phyloP scores from a whole-genome alignment of 2,888 invertebrate genomes.

The Lymantria monacha region DNA sequence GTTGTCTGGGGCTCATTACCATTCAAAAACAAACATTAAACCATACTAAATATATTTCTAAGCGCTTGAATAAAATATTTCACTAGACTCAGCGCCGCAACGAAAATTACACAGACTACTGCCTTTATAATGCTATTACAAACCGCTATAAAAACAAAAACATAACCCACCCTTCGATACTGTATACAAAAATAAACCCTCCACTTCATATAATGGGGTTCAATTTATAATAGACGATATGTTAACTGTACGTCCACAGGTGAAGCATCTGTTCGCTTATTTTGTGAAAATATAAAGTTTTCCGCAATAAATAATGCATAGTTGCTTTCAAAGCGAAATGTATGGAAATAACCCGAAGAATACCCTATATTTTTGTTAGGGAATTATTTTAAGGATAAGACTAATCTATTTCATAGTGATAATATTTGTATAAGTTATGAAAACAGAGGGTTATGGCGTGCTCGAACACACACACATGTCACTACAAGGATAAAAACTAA shows the following conservation, averaged over 20 bases:
- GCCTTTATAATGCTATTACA: conserved; percentile 50
- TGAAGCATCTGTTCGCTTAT: conserved; percentile 71
- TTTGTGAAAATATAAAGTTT: conserved; percentile 75
- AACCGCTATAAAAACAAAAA: conserved; percentile 62
- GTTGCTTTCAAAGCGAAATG: conserved; percentile 42
- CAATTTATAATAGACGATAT: conserved; percentile 40
- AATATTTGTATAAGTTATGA: conserved; percentile 49
- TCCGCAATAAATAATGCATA: conserved; percentile 79
- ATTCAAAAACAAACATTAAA: conserved; percentile 53
- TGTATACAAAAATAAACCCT: conserved; percentile 32
- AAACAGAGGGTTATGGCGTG: conserved; percentile 39
- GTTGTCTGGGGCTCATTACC: conserved; percentile 36
- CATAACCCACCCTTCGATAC: conserved; percentile 28
- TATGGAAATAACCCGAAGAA: conserved; percentile 42
- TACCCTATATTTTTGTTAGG: conserved; percentile 38
- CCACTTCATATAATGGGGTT: conserved; percentile 37
- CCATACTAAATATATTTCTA: conserved; percentile 43
- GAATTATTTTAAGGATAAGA: conserved; percentile 48
- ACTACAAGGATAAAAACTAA: conserved; percentile 23
- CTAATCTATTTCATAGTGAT: conserved; percentile 42
- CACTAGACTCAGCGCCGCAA: conserved; percentile 51
- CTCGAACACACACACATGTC: conserved; percentile 48
- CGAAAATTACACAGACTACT: conserved; percentile 52
- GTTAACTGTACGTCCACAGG: conserved; percentile 63
- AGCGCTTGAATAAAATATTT: conserved; percentile 62